These are phyloP conservation scores for Aphrophora alni DNA, from an alignment of 2,888 invertebrate genomes.

Conservation along the genomic window DNA sequence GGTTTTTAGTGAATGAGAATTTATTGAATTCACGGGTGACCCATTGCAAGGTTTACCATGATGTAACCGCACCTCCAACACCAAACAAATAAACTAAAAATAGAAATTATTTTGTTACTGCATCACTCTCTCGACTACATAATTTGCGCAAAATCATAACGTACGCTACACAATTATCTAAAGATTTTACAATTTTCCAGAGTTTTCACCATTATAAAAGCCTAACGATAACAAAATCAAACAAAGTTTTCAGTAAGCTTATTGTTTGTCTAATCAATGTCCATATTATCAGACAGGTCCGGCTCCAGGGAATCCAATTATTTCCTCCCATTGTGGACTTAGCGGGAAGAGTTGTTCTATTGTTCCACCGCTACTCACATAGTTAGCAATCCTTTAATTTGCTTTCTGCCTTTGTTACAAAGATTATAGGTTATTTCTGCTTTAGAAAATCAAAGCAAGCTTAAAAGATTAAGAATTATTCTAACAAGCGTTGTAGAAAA, in stretches of 20 bases:
- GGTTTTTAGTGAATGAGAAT: too few species aligned
- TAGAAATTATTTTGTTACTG: too few species aligned
- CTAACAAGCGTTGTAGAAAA: neutral
- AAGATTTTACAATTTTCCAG: too few species aligned
- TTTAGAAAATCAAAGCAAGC: neutral
- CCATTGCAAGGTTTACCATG: too few species aligned
- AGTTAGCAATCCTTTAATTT: neutral
- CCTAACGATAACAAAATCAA: too few species aligned
- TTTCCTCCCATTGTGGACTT: neutral
- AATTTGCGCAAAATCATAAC: too few species aligned
- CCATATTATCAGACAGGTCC: neutral
- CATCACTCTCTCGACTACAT: too few species aligned
- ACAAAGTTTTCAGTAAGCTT: neutral
- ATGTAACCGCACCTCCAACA: too few species aligned
- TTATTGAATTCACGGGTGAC: too few species aligned
- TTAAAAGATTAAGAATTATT: neutral
- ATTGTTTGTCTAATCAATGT: slow-evolving; percentile 10
- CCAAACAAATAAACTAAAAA: too few species aligned
- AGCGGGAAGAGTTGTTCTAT: neutral
- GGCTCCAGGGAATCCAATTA: neutral
- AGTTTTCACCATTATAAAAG: too few species aligned
- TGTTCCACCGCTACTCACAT: neutral
- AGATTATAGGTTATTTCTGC: neutral
- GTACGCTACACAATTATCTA: too few species aligned
- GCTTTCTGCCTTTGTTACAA: neutral